A percentile compares a stretch with the other conserved stretches of the same genome.
phyloP scores from a whole-genome alignment of 2,797 vertebrate species.

The Acanthurus tractus region DNA sequence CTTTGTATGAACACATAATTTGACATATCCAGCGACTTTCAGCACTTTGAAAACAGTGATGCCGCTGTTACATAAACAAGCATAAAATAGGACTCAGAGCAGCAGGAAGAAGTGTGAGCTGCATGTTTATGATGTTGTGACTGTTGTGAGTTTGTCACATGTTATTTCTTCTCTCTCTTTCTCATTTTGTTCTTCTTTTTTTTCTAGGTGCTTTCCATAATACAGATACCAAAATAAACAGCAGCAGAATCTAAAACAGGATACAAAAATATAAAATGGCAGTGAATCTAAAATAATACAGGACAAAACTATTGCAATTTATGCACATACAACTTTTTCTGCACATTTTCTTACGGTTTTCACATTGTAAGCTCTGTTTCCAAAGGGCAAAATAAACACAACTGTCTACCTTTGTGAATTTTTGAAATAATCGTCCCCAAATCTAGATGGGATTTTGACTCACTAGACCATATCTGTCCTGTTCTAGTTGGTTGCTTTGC shows the following conservation, averaged over 20 bases:
- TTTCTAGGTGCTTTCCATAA: conserved; percentile 23
- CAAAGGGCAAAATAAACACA: conserved; percentile 28
- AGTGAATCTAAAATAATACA: conserved; percentile 12
- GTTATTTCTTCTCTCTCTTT: conserved; percentile 18
- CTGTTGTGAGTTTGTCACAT: conserved; percentile 38
- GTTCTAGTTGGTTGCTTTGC: conserved; percentile 59
- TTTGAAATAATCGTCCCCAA: conserved; percentile 35
- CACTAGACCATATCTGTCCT: conserved; percentile 50
- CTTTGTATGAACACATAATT: conserved; percentile 48
- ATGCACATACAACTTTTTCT: conserved; percentile 1
- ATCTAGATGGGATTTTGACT: conserved; percentile 55
- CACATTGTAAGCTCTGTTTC: conserved; percentile 4
- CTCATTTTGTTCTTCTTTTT: neutral
- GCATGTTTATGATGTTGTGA: conserved; percentile 47
- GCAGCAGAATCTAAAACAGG: too few relatives aligned
- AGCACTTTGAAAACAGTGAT: conserved; percentile 37
- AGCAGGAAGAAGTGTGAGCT: conserved; percentile 41
- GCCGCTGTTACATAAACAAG: conserved; percentile 39
- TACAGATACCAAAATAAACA: conserved; percentile 15
- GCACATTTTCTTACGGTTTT: neutral
- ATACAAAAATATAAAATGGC: conserved; percentile 9
- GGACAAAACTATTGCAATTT: conserved; percentile 1
- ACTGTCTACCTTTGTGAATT: conserved; percentile 37
- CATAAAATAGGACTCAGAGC: conserved; percentile 37
- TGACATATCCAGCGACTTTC: conserved; percentile 39